phyloP scores from a whole-genome alignment of 2,888 invertebrate genomes.

The Pycnomerus fuliginosus region DNA sequence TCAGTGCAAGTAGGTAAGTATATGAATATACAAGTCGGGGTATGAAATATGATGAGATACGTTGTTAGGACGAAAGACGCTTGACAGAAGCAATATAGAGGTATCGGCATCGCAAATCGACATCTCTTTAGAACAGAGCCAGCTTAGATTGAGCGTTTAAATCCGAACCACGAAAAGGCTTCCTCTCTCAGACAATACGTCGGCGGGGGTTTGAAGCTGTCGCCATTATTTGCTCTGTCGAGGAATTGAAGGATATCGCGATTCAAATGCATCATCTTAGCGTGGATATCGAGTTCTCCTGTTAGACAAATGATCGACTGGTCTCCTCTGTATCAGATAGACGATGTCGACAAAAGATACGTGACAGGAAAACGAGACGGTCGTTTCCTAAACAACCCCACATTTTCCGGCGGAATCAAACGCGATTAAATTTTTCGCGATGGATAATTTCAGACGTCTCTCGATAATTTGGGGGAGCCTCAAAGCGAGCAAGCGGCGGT shows the following conservation, averaged over 20 bases:
- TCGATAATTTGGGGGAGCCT: no score
- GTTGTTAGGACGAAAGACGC: no score
- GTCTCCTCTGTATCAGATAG: background rate
- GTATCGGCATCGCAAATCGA: slow-evolving; percentile 21
- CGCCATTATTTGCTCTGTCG: slow-evolving; percentile 5
- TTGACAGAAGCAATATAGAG: no score
- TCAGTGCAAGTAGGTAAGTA: no score
- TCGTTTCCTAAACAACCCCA: no score
- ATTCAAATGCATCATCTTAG: slow-evolving; percentile 4
- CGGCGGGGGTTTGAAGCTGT: slow-evolving; percentile 4
- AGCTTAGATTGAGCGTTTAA: slow-evolving; percentile 18
- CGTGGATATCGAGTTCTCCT: slow-evolving; percentile 5
- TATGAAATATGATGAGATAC: no score
- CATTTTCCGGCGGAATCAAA: no score
- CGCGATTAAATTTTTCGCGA: no score
- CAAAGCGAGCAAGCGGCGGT: slow-evolving; percentile 28
- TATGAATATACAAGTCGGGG: no score
- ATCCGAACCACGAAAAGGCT: slow-evolving; percentile 19
- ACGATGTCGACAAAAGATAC: no score
- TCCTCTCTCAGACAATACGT: slow-evolving; percentile 11
- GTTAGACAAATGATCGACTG: slow-evolving; percentile 5
- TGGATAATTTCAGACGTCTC: no score
- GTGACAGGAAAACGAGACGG: no score
- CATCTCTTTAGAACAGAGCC: slow-evolving; percentile 17
- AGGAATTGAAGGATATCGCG: slow-evolving; percentile 8